phyloP scores from a whole-genome alignment of 2,888 invertebrate species.

The Parasteatoda lunata region DNA sequence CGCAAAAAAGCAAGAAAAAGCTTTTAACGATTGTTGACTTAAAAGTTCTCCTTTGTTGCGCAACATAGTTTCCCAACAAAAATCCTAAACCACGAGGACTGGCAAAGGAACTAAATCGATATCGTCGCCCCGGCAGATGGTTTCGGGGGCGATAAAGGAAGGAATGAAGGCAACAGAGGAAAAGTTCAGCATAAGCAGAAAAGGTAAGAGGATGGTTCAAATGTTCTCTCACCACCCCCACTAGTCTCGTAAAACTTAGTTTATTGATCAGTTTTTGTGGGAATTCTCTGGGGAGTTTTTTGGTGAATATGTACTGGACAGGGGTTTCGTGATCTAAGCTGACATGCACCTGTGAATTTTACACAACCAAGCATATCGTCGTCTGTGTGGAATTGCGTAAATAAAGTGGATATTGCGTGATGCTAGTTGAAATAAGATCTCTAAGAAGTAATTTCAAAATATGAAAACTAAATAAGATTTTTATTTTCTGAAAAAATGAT shows the following conservation, averaged over 20 bases:
- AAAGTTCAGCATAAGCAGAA: neutral
- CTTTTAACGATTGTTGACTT: neutral
- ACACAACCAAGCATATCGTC: neutral
- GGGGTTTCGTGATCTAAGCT: neutral
- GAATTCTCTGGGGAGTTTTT: constrained; percentile 17
- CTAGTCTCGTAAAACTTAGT: constrained; percentile 34
- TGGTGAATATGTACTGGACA: neutral
- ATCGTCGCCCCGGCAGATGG: neutral
- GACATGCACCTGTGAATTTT: neutral
- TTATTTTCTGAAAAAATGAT: no score
- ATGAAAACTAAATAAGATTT: no score
- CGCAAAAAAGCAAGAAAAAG: neutral
- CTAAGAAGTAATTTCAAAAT: neutral
- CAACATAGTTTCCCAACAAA: neutral
- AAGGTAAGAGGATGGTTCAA: neutral
- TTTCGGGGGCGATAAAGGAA: constrained; percentile 13
- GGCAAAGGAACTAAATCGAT: constrained; percentile 21
- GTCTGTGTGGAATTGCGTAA: neutral
- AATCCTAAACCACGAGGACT: constrained; percentile 6
- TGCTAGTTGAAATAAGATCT: neutral
- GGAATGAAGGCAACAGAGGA: neutral
- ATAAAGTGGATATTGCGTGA: neutral
- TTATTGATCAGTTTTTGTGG: constrained; percentile 36
- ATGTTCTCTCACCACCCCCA: neutral
- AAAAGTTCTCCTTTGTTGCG: constrained; percentile 20